These are phyloP conservation scores for Athetis lepigone DNA, from an alignment of 2,888 invertebrate genomes.

Conservation along the genomic window DNA sequence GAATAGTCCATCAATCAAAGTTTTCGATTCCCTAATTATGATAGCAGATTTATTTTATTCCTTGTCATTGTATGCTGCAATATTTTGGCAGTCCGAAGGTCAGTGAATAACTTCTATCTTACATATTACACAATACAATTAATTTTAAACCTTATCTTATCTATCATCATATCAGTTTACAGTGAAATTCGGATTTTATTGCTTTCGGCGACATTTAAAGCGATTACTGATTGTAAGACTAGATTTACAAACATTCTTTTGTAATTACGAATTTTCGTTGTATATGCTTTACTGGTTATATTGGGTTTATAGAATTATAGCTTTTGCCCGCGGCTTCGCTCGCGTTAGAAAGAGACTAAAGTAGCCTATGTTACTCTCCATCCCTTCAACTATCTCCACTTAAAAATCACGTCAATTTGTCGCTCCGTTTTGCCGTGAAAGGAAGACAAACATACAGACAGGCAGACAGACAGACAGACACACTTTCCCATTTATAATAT, in stretches of 20 bases:
- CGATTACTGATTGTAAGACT: slow-evolving; percentile 8
- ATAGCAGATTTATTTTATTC: neutral
- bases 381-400: too few relatives aligned
- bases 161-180: slow-evolving; percentile 24
- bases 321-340: too few relatives aligned
- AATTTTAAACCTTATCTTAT: slow-evolving; percentile 3
- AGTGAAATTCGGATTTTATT: slow-evolving; percentile 29
- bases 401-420: too few relatives aligned
- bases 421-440: too few relatives aligned
- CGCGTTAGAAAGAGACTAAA: too few relatives aligned
- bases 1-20: neutral
- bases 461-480: too few relatives aligned
- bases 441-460: too few relatives aligned
- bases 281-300: too few relatives aligned
- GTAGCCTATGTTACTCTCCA: too few relatives aligned
- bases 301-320: too few relatives aligned
- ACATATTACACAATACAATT: slow-evolving; percentile 2
- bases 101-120: neutral
- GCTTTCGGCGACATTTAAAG: slow-evolving; percentile 43
- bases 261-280: neutral
- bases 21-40: neutral
- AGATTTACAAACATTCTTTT: slow-evolving; percentile 27
- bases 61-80: slow-evolving; percentile 10
- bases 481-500: too few relatives aligned
- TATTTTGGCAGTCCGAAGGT: slow-evolving; percentile 25